Base-by-base conservation (phyloP, 30 jellyfish, hydroid and myxozoan genomes). In the Calvadosia cruxmelitensis region DNA sequence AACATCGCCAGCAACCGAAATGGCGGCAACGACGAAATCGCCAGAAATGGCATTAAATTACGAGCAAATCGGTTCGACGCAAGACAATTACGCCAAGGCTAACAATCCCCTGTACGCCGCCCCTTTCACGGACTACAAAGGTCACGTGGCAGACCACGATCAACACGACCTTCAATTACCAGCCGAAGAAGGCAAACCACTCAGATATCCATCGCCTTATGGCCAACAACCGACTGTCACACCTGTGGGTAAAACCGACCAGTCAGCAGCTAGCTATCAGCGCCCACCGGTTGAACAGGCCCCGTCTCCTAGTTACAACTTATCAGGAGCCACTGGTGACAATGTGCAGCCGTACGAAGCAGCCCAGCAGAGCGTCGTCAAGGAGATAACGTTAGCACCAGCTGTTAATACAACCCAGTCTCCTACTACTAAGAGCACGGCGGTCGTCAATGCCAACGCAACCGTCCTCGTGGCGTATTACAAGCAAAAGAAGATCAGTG, bases 401-500 rank as follows among this genome's bases (percentile, higher is more conserved):
- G 66, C 66, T 31, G 33, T 27, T 27, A 16, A 51, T 29, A 62
- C 83, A 20, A 57, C 75, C 1, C 27, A 53, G 36, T 36, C 68
- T 2, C 68, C 83, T 2, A 20, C 52, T 25, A 34, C 83, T 25
- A 49, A 32, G n/a, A 42, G 35, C 30, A 62, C 51, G n/a, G 42
- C 75, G 3, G 50, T 51, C 2, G 53, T 26, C 13, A 65, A 50
- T 31, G 35, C 28, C 62, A 66, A 25, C n/a, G 78, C 67, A 80
- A 24, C 75, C 0, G 36, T 71, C 24, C 65, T 73, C 24, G 49
- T 51, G 29, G 85, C 77, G 2, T 69, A 80, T 49, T 71, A 34
- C 48, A 80, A 72, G 67, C 93, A 80, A 67, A 78, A 80, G 67
- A 72, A 80, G 34, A 61, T 80, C 13, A 48, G 53, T 36, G 30